phyloP scores from a whole-genome alignment of 2,797 vertebrate genomes.

The Lophotriccus pileatus region DNA sequence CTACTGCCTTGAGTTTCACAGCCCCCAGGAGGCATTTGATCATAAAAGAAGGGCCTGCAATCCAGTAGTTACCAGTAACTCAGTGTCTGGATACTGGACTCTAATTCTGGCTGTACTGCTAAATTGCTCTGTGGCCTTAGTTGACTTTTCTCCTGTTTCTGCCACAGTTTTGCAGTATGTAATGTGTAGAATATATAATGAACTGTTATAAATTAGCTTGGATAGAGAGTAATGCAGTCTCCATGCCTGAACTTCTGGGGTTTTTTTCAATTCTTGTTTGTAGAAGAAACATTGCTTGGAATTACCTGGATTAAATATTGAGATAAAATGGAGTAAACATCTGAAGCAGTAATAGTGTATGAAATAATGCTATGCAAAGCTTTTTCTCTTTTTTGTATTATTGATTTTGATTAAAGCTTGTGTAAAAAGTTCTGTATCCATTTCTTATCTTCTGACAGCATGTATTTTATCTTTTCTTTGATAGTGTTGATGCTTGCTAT shows the following conservation, averaged over 20 bases:
- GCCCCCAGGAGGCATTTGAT: not conserved
- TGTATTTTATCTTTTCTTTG: not conserved
- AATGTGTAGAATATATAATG: not conserved
- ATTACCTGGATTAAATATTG: not conserved
- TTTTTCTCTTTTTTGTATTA: not conserved
- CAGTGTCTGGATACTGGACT: not conserved
- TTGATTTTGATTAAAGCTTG: not conserved
- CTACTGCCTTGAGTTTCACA: conserved; percentile 1
- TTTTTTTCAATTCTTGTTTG: not conserved
- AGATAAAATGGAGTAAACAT: not conserved
- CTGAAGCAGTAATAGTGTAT: not conserved
- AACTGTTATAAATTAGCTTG: not conserved
- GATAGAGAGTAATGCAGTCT: not conserved
- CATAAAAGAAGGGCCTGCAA: not conserved
- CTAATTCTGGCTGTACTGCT: not conserved
- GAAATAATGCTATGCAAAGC: not conserved
- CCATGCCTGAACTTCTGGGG: not conserved
- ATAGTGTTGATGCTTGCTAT: not conserved
- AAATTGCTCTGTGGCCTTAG: not conserved
- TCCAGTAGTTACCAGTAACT: not conserved
- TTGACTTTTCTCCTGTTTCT: not conserved
- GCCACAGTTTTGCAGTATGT: not conserved
- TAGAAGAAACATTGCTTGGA: not conserved
- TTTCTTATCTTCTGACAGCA: not conserved
- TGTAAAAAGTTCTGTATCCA: not conserved